Conservation (phyloP, 2,888 invertebrate species). For the Hyposoter dolosus region DNA sequence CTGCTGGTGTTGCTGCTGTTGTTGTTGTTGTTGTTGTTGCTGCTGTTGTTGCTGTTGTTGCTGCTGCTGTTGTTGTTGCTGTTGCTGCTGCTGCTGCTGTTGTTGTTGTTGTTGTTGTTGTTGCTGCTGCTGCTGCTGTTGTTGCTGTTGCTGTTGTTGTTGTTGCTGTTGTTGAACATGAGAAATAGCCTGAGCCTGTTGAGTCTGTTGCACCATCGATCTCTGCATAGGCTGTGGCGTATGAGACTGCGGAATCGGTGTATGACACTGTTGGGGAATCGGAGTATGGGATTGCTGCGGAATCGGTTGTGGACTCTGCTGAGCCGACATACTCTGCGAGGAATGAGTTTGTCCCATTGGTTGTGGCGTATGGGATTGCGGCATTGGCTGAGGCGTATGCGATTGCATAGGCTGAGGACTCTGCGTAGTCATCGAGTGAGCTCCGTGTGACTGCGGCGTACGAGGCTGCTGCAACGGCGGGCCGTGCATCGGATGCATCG, state of each 20-base stretch:
- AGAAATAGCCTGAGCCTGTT: constrained; percentile 75
- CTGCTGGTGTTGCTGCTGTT: constrained; percentile 69
- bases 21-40: constrained; percentile 74
- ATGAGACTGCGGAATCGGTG: constrained; percentile 79
- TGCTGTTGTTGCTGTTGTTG: constrained; percentile 79
- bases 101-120: constrained; percentile 75
- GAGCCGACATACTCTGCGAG: constrained; percentile 80
- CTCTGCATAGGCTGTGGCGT: constrained; percentile 82
- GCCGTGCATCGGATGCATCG: constrained; percentile 82
- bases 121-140: constrained; percentile 66
- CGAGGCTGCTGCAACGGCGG: constrained; percentile 84
- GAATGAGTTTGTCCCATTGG: constrained; percentile 81
- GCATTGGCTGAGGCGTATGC: constrained; percentile 81
- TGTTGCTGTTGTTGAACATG: constrained; percentile 70
- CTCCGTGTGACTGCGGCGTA: constrained; percentile 84
- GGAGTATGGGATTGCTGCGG: constrained; percentile 81
- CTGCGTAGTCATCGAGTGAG: constrained; percentile 70
- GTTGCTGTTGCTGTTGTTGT: not conserved
- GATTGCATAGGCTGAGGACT: constrained; percentile 82
- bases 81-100: constrained; percentile 77
- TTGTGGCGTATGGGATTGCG: constrained; percentile 79
- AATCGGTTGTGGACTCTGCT: constrained; percentile 80
- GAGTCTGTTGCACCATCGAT: constrained; percentile 76
- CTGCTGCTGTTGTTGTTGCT: constrained; percentile 76
- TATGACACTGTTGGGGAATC: constrained; percentile 78